phyloP scores from a whole-genome alignment of 1,140 invertebrate genomes.

The Gonatopus flavifemur region DNA sequence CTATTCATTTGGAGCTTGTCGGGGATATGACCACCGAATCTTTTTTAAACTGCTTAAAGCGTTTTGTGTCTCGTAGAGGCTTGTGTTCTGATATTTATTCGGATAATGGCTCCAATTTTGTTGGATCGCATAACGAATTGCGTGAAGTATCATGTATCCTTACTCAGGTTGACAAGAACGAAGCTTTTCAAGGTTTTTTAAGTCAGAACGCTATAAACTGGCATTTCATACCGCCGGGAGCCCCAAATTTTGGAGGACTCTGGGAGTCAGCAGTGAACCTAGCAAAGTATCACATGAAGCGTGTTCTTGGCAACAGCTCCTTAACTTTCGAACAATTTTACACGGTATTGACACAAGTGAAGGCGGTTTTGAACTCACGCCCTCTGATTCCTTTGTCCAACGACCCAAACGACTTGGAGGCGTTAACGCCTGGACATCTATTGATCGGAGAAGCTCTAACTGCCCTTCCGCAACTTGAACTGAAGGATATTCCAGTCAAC shows the following conservation, averaged over 20 bases:
- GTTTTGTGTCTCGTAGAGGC: constrained; percentile 31
- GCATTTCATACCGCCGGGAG: constrained; percentile 17
- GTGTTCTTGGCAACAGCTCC: constrained; percentile 13
- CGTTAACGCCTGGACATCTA: constrained; percentile 36
- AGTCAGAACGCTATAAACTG: background rate
- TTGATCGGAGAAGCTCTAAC: constrained; percentile 15
- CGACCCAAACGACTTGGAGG: constrained; percentile 24
- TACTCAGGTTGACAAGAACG: background rate
- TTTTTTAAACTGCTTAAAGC: constrained; percentile 20
- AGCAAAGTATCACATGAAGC: constrained; percentile 24
- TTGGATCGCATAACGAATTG: constrained; percentile 7
- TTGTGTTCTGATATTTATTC: constrained; percentile 48
- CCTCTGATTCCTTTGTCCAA: constrained; percentile 19
- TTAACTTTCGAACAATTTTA: constrained; percentile 24
- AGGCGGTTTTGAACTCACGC: constrained; percentile 23
- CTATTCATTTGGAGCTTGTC: too few species aligned
- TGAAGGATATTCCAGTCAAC: background rate
- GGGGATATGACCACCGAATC: constrained; percentile 20
- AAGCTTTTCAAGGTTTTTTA: background rate
- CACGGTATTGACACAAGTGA: constrained; percentile 18
- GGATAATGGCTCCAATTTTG: constrained; percentile 20
- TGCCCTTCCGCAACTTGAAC: background rate
- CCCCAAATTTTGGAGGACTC: constrained; percentile 20
- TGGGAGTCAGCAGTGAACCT: constrained; percentile 23
- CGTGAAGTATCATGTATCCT: background rate